These are phyloP conservation scores for Lapara coniferarum DNA, from an alignment of 2,888 invertebrate species.

Conservation along the genomic window DNA sequence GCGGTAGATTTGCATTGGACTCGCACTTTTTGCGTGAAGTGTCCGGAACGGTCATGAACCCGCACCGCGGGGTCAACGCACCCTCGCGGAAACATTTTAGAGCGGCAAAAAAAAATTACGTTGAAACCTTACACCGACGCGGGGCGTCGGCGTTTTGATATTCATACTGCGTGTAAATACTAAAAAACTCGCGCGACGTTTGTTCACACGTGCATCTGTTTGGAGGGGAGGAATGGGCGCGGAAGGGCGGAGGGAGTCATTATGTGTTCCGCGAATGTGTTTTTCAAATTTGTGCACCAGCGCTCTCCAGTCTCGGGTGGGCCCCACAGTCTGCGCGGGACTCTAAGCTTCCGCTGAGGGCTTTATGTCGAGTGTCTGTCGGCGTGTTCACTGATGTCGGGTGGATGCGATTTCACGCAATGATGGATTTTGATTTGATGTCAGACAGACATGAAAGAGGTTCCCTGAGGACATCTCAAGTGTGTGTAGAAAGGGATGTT, in stretches of 20 bases:
- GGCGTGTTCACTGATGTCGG: slow-evolving; percentile 1
- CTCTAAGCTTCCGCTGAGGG: background rate
- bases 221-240: background rate
- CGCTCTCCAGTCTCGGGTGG: slow-evolving; percentile 3
- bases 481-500: background rate
- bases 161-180: slow-evolving; percentile 57
- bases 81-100: slow-evolving; percentile 28
- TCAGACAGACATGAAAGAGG: background rate
- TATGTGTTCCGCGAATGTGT: slow-evolving; percentile 18
- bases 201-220: slow-evolving; percentile 22
- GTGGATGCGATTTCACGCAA: slow-evolving; percentile 21
- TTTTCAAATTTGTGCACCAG: slow-evolving; percentile 14
- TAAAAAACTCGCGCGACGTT: slow-evolving; percentile 37
- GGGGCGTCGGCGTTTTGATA: slow-evolving; percentile 52
- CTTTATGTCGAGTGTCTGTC: background rate
- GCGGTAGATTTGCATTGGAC: slow-evolving; percentile 27
- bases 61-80: slow-evolving; percentile 28
- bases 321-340: background rate
- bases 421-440: slow-evolving; percentile 11
- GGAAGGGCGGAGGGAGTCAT: background rate
- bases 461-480: background rate
- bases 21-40: slow-evolving; percentile 28
- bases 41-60: slow-evolving; percentile 28
- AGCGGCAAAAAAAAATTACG: slow-evolving; percentile 48
- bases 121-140: slow-evolving; percentile 46